phyloP scores from a whole-genome alignment of 2,797 vertebrate genomes.

The Poliocrania exsul region DNA sequence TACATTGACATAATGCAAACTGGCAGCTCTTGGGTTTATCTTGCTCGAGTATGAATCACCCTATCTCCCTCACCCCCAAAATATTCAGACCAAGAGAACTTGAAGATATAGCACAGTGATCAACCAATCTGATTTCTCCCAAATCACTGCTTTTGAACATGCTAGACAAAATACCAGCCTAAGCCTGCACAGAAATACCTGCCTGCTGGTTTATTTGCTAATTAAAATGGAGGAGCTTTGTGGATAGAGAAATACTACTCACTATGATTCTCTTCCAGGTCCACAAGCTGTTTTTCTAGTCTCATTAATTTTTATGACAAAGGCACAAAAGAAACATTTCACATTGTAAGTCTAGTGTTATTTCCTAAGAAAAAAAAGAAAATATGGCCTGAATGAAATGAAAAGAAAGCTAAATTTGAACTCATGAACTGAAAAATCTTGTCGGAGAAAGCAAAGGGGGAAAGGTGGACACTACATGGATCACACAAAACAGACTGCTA shows the following conservation, averaged over 20 bases:
- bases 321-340: conserved; percentile 22
- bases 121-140: neutral
- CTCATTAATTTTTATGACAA: conserved; percentile 24
- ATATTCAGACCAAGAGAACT: conserved; percentile 4
- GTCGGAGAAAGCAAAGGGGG: neutral
- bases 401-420: neutral
- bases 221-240: neutral
- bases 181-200: neutral
- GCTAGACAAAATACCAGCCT: neutral
- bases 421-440: neutral
- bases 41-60: conserved; percentile 50
- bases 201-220: conserved; percentile 28
- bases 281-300: conserved; percentile 11
- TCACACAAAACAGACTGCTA: neutral
- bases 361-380: neutral
- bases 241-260: neutral
- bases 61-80: neutral
- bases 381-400: neutral
- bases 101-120: neutral
- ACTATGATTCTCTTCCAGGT: neutral
- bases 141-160: neutral
- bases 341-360: neutral
- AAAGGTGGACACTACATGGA: neutral
- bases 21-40: conserved; percentile 64
- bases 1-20: conserved; percentile 80